Conservation (phyloP, 2,113 vertebrate genomes). For the Phrynocephalus versicolor region DNA sequence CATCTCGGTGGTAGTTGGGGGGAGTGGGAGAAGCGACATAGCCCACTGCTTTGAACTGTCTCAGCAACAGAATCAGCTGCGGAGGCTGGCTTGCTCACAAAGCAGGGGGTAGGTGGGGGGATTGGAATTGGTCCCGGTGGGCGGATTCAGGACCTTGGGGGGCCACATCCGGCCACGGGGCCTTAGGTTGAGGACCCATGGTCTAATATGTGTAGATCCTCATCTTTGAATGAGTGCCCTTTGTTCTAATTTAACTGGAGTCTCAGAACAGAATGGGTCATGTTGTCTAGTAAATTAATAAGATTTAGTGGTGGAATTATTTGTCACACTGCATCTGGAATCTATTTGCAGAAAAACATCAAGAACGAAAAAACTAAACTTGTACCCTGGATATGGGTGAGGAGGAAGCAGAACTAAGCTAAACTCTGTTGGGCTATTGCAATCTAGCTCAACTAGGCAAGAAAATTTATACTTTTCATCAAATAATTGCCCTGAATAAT, state of each 20-base stretch:
- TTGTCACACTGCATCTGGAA: constrained; percentile 11
- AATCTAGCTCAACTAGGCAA: not conserved
- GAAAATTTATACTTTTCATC: constrained; percentile 42
- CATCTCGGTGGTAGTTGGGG: no score
- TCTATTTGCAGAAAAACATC: not conserved
- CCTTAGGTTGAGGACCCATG: no score
- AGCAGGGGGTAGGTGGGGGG: no score
- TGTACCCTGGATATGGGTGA: constrained; percentile 35
- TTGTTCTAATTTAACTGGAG: not conserved
- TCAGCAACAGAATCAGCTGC: no score
- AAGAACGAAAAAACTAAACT: constrained; percentile 21
- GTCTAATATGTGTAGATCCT: no score
- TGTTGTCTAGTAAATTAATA: not conserved
- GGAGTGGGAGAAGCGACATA: no score
- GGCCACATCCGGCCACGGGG: no score
- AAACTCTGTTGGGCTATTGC: not conserved
- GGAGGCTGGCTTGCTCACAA: no score
- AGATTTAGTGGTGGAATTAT: not conserved
- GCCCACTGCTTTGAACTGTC: no score
- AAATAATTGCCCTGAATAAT: constrained; percentile 18
- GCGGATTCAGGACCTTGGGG: no score
- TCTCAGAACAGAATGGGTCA: no score
- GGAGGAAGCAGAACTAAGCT: constrained; percentile 24
- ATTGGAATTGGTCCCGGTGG: no score
- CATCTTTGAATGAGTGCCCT: not conserved